Evolutionary conservation across 1,140 invertebrate species (phyloP), one percentile per base, ranked within the genome.

Genomic region (Drosophila tsacasi): DNA sequence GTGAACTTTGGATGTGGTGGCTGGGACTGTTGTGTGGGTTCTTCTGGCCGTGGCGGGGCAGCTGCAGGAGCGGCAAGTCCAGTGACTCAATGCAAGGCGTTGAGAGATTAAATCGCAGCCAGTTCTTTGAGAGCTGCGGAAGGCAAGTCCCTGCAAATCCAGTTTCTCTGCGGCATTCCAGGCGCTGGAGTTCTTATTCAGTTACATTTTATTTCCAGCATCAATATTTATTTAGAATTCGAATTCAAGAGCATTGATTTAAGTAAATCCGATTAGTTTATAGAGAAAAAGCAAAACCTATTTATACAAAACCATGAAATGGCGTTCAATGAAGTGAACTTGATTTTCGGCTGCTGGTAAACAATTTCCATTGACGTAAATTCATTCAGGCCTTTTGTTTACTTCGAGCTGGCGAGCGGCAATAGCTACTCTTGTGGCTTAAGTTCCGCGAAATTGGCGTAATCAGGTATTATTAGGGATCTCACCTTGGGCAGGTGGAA

Each of bases 41-140:
- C 15, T 19, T 47, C 39, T 52, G 35, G 59, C 25, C 62, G 55
- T 52, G 19, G 60, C 49, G 61, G 42, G 55, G 52, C 80, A 83
- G 82, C 76, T 66, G 75, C 64, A 74, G 80, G 76, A 76, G 77
- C 69, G 68, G 84, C 44, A 62, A 63, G 76, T 71, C 73, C 68
- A 72, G 81, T 87, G 84, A 87, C 81, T 87, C 84, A 87, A 78
- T 68, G 42, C 81, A 65, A 81, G 84, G 84, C 84, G 84, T 89
- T 81, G 84, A 89, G 75, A 84, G 85, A 87, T 81, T 89, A 72
- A 81, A 89, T 87, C 83, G 84, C 62, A 72, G 75, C 63, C 47
- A 60, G 75, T 78, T 69, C 27, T 37, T 27, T 32, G 40, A 30
- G 54, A 12, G 42, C 12, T n/a, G 37, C 27, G 12, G n/a, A 12